Evolutionary conservation across 2,113 vertebrate species (phyloP), one percentile per base, ranked within the genome.

Genomic region (Rhagologus leucostigma): DNA sequence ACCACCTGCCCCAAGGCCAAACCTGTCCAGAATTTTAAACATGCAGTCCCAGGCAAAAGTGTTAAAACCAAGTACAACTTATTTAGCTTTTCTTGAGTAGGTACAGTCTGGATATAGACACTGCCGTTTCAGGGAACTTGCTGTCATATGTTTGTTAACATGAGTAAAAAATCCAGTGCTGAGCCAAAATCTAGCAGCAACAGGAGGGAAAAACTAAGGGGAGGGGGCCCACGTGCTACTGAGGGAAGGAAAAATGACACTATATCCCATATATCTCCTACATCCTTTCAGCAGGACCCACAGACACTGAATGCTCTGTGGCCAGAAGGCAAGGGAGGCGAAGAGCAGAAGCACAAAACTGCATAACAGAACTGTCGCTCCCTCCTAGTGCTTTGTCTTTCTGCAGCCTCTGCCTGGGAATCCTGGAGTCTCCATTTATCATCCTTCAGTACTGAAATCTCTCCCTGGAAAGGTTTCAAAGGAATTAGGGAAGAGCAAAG

Each of bases 21-120:
- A 93, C 50, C 33, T 68, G 55, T 74, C 65, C 65, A 82, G 93
- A 89, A 95, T 96, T 93, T 96, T 74, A 94, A 97, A 90, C 24
- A 79, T 41, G 46, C 47, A 50, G 27, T 86, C 35, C 32, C n/a
- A 69, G 22, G 35, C 60, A 91, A 53, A 90, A 78, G 39, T 64
- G 42, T 91, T 78, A 90, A 87, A 95, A 74, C 29, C 32, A 68
- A 11, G 75, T 59, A 67, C 32, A 41, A 30, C 42, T 71, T 76
- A 62, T 44, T 57, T 75, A 68, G 0, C 50, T 88, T 91, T 68
- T 68, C 79, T 68, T 57, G 46, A 63, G 37, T 67, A 70, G 35
- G 60, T 55, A 37, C 32, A 65, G 32, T 64, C 79, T 87, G 70
- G 49, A 86, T 39, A 53, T 12, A 62, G 67, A 73, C 13, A n/a